Evolutionary conservation across 2,797 vertebrate genomes (phyloP).

Genomic region (Mareca strepera): DNA sequence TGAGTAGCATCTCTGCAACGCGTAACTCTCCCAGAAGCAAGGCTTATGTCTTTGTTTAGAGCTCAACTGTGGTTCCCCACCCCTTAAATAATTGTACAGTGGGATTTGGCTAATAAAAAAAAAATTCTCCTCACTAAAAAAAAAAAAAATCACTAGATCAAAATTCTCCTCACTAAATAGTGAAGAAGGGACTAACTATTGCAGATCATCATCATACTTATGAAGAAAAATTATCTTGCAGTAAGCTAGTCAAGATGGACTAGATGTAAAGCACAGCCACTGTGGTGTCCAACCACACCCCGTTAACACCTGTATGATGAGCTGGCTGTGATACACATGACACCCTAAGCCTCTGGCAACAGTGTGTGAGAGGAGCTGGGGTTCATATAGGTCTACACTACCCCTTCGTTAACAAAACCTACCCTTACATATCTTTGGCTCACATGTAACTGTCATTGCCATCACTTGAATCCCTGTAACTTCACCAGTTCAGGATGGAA

Average conservation of each 20-base stretch:
- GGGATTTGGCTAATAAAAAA: not conserved
- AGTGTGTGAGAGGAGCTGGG: not conserved
- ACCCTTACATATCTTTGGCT: not conserved
- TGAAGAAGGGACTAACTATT: not conserved
- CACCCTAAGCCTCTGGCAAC: not conserved
- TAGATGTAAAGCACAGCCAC: not conserved
- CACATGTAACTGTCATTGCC: not conserved
- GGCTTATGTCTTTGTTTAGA: not conserved
- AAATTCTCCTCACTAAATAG: not conserved
- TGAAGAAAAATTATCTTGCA: not conserved
- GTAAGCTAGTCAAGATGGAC: not conserved
- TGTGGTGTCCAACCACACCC: not conserved
- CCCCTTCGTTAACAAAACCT: not conserved
- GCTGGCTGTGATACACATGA: not conserved
- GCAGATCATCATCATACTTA: not conserved
- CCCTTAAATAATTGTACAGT: not conserved
- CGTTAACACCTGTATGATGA: fast-evolving
- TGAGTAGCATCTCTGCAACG: not conserved
- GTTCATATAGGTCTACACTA: fast-evolving
- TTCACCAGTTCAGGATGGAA: not conserved
- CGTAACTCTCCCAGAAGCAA: not conserved
- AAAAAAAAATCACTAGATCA: too few relatives aligned
- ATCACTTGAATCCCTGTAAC: not conserved
- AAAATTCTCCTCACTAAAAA: not conserved
- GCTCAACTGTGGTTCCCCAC: not conserved